Evolutionary conservation across 92 coral and sea anemone species (phyloP), one percentile per base, ranked within the genome.

Genomic region (Heteractis magnifica): DNA sequence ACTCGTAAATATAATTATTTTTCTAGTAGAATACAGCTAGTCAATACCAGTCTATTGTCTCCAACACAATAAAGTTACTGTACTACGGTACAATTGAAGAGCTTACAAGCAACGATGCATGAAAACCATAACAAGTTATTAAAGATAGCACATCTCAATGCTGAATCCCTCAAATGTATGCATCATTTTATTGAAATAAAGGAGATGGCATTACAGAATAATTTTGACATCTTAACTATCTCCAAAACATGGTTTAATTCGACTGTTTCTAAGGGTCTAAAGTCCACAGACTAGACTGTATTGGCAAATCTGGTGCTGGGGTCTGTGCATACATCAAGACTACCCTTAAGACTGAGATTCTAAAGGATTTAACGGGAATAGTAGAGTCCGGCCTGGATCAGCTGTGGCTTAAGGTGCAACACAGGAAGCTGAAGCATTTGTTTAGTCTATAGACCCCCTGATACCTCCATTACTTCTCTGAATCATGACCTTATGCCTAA

Each of bases 161-260:
- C 89, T 12, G 85, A 86, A 26, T 72, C 75, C 11, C 60, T 79
- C 7, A 86, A 79, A 72, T 7, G 19, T 51, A 79, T 60, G 26
- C 78, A 55, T 53, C 89, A 78, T n/a, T n/a, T n/a, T n/a, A n/a
- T n/a, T n/a, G n/a, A n/a, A n/a, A n/a, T n/a, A n/a, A n/a, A 88
- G 79, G 90, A 88, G 62, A 58, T 88, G 87, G 87, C 81, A 6
- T 13, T 55, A 19, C 71, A 73, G 72, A 77, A 87, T 44, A 79
- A 86, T 65, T 82, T 86, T 82, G 90, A 89, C 82, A 70, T 86
- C 16, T 65, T 82, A 14, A 49, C 88, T 18, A 71, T 83, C 51
- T 88, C 88, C 15, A 87, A 88, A 80, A 83, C 91, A 16, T 90
- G 93, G 88, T 81, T 90, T 56, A 87, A 90, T 60, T 79, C 86